Base-by-base conservation (phyloP, 2,113 vertebrate species). In the Colius striatus region DNA sequence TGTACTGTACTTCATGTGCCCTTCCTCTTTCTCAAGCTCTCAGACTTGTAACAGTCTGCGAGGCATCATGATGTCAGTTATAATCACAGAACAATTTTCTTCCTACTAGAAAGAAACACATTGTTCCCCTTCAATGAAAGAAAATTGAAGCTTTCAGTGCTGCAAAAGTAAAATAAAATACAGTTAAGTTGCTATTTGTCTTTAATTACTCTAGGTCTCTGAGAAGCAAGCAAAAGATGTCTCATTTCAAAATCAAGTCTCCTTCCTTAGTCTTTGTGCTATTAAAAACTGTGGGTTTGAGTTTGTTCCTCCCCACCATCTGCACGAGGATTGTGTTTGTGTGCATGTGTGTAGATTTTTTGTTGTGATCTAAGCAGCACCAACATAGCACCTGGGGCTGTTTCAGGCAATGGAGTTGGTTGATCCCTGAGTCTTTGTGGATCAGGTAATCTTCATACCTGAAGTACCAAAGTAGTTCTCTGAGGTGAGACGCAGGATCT, bases 51-150 rank as follows among this genome's bases (percentile, higher is more conserved):
- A n/a, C 67, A 71, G 54, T 84, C 61, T 11, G 0, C 77, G 70
- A 94, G 76, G 73, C 84, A 87, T 76, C 78, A 71, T 89, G 84
- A 87, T 96, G 91, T 94, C 94, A 84, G 9, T 94, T 88, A 86
- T 95, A 94, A 96, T 88, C 90, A 86, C 87, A 79, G 93, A 81
- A 95, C 87, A 94, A 88, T 96, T 97, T 97, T 90, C 92, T 96
- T 95, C 72, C 81, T 88, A 25, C 89, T 90, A 84, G 72, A 96
- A 95, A 84, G 71, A 92, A 88, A 86, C 62, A 70, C 65, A 90
- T 90, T 95, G 66, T 96, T 92, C 84, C 51, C 68, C 62, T 60
- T 91, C 62, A 78, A 5, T 43, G 79, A 84, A 89, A 86, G 87
- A 93, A 97, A 96, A 96, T 91, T 68, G 78, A 80, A 84, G 89